Evolutionary conservation across 2,113 vertebrate species (phyloP), one percentile per base, ranked within the genome.

Genomic region (Cebidichthys violaceus): DNA sequence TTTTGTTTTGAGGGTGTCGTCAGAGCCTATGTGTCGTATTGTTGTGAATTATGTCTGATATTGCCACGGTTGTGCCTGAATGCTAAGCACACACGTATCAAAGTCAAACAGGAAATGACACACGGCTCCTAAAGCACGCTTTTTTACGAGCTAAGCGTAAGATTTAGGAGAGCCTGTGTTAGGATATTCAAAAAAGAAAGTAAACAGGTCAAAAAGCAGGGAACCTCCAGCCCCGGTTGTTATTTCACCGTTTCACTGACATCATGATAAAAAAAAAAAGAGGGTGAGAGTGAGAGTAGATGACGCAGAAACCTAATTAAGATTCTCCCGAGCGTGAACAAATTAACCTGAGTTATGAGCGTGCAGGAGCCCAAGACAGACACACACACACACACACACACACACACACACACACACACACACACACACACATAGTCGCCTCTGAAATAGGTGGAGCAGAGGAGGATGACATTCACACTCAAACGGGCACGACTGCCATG

Each of bases 291-390:
- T 55, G 78, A 81, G 75, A 90, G 83, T 88, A 84, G 89, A 91
- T 90, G 92, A 93, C 75, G 90, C 91, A 88, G 84, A 92, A 92
- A 91, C 84, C 90, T 86, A 92, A 93, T 94, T 90, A 92, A 92
- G 87, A 94, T 86, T 93, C 89, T 91, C 86, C 84, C 84, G 92
- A 92, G 90, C 90, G 65, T 92, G 92, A 94, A 93, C 77, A 92
- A 93, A 93, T 93, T 88, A 94, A 93, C 92, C 90, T 87, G 90
- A 92, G 88, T 94, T 93, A 93, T 90, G 89, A 90, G 89, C 88
- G 89, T 87, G 88, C 86, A 79, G 76, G 78, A 76, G 86, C 85
- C 79, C 71, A 79, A 82, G 66, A 86, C 66, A 76, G n/a, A 80
- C 81, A 71, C 78, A 72, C 82, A 43, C 75, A 71, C 14, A 82